Percentiles rank a stretch among this genome's conserved stretches.
These are phyloP conservation scores for Labeo catla DNA, from an alignment of 2,113 vertebrate species.

Conservation along the genomic window DNA sequence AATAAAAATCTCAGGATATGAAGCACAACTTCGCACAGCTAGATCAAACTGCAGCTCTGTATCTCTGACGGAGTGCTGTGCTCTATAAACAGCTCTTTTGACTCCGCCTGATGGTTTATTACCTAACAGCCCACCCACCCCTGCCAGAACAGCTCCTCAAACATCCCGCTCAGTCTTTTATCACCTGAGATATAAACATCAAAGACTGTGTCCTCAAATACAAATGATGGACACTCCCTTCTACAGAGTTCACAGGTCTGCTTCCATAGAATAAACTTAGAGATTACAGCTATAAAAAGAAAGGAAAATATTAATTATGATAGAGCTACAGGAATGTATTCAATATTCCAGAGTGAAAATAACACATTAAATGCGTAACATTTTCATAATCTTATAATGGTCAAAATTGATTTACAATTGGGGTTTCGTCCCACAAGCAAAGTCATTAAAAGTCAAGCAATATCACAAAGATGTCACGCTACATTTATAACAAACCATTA, in stretches of 20 bases:
- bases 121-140: constrained; percentile 45
- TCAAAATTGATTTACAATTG: neutral
- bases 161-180: constrained; percentile 42
- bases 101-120: constrained; percentile 43
- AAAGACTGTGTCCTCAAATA: neutral
- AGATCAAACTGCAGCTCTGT: constrained; percentile 27
- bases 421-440: neutral
- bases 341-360: neutral
- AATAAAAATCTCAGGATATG: neutral
- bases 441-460: too few relatives aligned
- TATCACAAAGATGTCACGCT: neutral
- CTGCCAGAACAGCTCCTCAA: neutral
- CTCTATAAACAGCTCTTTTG: constrained; percentile 25
- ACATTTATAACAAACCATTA: neutral
- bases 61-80: neutral
- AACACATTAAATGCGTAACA: neutral
- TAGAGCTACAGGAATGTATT: neutral
- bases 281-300: neutral
- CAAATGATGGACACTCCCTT: neutral
- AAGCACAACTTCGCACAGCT: constrained; percentile 6
- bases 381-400: neutral
- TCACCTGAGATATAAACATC: constrained; percentile 10
- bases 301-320: neutral
- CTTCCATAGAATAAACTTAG: neutral
- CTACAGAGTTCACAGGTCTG: neutral